Evolutionary conservation across 2,113 vertebrate genomes (phyloP).

Genomic region (Corythaeola cristata): DNA sequence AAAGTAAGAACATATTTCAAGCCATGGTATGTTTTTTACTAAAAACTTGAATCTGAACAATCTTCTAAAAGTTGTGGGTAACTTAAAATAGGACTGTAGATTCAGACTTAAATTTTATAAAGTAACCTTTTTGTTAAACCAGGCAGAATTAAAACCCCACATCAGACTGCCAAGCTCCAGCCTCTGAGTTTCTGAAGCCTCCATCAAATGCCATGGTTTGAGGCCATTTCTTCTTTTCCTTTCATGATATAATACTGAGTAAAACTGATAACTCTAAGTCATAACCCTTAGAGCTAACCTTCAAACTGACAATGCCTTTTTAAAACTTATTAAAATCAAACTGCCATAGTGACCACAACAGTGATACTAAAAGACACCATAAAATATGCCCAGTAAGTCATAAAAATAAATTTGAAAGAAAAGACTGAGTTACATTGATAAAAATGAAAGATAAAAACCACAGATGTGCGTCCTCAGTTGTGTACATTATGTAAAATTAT

Average conservation of each 20-base stretch:
- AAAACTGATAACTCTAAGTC: background rate
- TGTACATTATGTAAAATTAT: background rate
- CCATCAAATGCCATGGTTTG: constrained; percentile 3
- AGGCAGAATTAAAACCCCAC: background rate
- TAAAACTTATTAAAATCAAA: background rate
- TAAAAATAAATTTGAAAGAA: background rate
- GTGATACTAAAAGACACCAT: background rate
- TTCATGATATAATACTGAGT: background rate
- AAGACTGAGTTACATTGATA: background rate
- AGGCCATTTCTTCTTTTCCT: constrained; percentile 1
- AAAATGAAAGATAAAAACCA: background rate
- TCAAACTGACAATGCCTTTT: background rate
- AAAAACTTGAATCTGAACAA: background rate
- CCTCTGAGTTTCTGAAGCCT: background rate
- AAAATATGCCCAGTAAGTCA: background rate
- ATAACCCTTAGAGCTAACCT: background rate
- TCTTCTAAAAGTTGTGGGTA: background rate
- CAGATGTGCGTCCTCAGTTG: background rate
- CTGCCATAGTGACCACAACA: background rate
- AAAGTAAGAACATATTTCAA: background rate
- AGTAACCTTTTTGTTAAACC: background rate
- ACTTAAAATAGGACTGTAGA: background rate
- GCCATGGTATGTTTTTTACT: rapidly evolving
- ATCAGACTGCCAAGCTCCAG: background rate
- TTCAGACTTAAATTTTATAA: background rate